These are phyloP conservation scores for Rhagonycha fulva DNA, from an alignment of 2,888 invertebrate genomes.

Conservation along the genomic window DNA sequence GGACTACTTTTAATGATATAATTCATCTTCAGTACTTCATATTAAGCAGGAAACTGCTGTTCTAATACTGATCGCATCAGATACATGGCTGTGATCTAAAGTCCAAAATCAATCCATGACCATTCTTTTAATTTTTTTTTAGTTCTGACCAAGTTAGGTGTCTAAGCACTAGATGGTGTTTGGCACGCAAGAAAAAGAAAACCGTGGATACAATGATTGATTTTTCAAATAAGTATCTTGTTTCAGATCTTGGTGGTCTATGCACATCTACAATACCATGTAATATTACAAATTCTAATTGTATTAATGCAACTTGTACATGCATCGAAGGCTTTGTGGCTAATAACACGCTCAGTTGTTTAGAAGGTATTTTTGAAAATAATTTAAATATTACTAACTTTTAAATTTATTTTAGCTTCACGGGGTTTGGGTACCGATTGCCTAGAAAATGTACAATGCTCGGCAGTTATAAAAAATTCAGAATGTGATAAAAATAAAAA, in stretches of 20 bases:
- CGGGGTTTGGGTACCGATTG: neutral
- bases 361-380: neutral
- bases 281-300: conserved; percentile 1
- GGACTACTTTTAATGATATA: no score
- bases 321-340: conserved; percentile 3
- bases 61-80: no score
- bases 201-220: no score
- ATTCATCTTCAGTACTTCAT: no score
- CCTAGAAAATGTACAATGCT: conserved; percentile 13
- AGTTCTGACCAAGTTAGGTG: no score
- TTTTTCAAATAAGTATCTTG: neutral
- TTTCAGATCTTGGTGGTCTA: conserved; percentile 14
- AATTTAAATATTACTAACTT: neutral
- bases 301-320: neutral
- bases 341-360: neutral
- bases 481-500: conserved; percentile 10
- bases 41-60: no score
- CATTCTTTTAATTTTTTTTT: no score
- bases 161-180: no score
- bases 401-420: conserved; percentile 3
- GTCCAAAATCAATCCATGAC: no score
- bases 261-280: conserved; percentile 6
- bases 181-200: no score
- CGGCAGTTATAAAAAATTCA: neutral
- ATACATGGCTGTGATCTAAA: no score